Percentiles rank a stretch among this genome's conserved stretches.
phyloP scores from a whole-genome alignment of 2,113 vertebrate species.

The Emydocephalus ijimae region DNA sequence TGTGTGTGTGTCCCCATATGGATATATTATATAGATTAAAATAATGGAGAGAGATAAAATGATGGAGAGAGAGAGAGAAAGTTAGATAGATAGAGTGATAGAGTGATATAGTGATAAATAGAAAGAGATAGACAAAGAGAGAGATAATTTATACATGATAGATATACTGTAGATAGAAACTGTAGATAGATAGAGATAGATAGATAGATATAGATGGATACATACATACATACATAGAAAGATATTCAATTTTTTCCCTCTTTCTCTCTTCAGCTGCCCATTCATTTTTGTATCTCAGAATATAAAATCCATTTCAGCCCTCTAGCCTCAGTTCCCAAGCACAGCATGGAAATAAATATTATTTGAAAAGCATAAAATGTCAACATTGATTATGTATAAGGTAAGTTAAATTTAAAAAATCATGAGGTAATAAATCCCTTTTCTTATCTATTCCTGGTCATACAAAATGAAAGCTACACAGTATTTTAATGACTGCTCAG shows the following conservation, averaged over 20 bases:
- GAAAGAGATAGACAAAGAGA: no score
- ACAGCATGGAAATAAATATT: neutral
- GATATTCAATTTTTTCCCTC: neutral
- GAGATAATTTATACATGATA: no score
- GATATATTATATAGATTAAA: neutral
- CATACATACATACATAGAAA: no score
- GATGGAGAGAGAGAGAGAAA: neutral
- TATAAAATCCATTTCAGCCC: neutral
- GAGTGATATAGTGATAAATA: no score
- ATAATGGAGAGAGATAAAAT: no score
- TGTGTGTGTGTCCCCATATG: no score
- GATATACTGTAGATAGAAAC: no score
- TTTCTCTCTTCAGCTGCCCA: neutral
- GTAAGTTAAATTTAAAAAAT: neutral
- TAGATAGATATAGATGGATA: no score
- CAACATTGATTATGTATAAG: neutral
- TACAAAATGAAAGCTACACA: neutral
- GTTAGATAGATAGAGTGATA: neutral
- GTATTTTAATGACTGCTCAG: neutral
- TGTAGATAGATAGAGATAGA: no score
- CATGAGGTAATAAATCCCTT: neutral
- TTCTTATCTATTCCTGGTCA: neutral
- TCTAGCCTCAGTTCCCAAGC: no score
- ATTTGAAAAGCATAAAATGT: slow-evolving; percentile 8
- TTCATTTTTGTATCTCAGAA: neutral